Evolutionary conservation across 2,113 vertebrate genomes (phyloP).

Genomic region (Atractosteus spatula): DNA sequence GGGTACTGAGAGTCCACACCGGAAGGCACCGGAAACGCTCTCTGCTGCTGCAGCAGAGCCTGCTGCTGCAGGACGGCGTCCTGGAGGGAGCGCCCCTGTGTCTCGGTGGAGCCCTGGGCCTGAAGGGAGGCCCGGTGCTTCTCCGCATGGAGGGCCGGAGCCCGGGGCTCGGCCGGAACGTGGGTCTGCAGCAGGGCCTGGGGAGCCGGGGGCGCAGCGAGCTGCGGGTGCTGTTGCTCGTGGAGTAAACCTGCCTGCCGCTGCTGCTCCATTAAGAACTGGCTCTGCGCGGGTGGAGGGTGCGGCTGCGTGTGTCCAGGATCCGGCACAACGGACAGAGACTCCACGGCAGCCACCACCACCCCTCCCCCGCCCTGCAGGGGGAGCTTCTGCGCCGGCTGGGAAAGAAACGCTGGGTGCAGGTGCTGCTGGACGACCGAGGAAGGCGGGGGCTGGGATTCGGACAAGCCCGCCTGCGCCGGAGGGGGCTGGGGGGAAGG

Average conservation of each 20-base stretch:
- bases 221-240: constrained; percentile 49
- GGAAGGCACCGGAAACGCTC: constrained; percentile 33
- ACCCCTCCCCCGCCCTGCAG: constrained; percentile 40
- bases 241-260: constrained; percentile 38
- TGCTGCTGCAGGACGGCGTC: constrained; percentile 21
- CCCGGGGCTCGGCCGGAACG: not conserved
- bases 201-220: constrained; percentile 32
- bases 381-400: constrained; percentile 55
- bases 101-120: too few relatives aligned
- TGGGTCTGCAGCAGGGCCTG: not conserved
- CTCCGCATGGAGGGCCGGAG: not conserved
- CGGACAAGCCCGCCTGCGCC: too few relatives aligned
- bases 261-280: constrained; percentile 26
- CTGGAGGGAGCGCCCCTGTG: not conserved
- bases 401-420: constrained; percentile 47
- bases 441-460: constrained; percentile 18
- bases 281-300: constrained; percentile 18
- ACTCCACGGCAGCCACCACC: constrained; percentile 18
- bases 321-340: constrained; percentile 21
- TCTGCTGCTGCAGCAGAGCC: constrained; percentile 39
- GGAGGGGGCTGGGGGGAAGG: too few relatives aligned
- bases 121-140: too few relatives aligned
- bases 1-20: constrained; percentile 32
- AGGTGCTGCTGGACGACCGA: constrained; percentile 8
- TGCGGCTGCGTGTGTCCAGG: constrained; percentile 40